Base-by-base conservation (phyloP, 1,140 invertebrate genomes). In the Cyclina sinensis region DNA sequence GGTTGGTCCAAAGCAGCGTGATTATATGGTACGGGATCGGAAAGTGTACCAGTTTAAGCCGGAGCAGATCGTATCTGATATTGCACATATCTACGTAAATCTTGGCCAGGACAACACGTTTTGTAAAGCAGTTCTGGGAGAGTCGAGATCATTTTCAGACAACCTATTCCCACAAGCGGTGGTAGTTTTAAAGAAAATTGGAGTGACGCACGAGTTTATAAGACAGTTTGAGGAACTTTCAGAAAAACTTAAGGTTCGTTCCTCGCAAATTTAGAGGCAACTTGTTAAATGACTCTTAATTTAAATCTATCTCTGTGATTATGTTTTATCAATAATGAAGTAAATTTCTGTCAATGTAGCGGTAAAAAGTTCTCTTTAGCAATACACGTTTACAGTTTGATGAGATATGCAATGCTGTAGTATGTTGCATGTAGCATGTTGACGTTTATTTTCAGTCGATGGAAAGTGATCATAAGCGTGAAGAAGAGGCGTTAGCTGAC, bases 21-120 rank as follows among this genome's bases (percentile, higher is more conserved):
- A 96, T 68, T 94, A 96, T 35, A 96, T 95, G 88, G 96, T 96
- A 0, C 98, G 98, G 95, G 97, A 99, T 96, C 97, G 97, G 91
- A 97, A 98, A 92, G 98, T 99, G 93, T 99, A 97, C 94, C 97
- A 98, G 90, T 99, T 99, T 94, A 97, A 99, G 94, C 99, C 99
- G 5, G 98, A 97, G 0, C 97, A 97, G 90, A 97, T 98, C 0
- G 98, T 99, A 7, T 95, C 98, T 30, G 97, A 98, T 95, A 99
- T 99, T 91, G 98, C 98, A 92, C 97, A 97, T 90, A 99, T 99
- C 92, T 99, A 99, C 95, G 97, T 98, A 5, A 97, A 99, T 95
- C 96, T 99, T 0, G 97, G 97, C 51, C 83, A 89, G 30, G 90
- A 90, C 89, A 97, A 98, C 89, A 96, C 96, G 30, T 99, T 99